A percentile compares a stretch with the other conserved stretches of the same genome.
Conservation (phyloP, 1,140 invertebrate genomes). For the Oryctes rhinoceros region DNA sequence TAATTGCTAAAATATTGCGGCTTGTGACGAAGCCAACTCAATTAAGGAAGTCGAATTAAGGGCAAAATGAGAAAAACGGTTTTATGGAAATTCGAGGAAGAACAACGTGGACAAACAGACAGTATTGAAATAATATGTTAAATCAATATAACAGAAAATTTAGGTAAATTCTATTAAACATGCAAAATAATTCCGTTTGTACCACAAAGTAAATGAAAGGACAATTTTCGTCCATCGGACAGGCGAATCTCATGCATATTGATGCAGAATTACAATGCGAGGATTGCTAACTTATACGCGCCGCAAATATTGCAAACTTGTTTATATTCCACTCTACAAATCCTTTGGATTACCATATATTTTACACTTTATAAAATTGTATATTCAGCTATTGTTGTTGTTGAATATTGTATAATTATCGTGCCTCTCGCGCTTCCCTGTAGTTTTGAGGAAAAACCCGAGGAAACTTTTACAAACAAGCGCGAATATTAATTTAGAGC, state of each 20-base stretch:
- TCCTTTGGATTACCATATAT: slow-evolving; percentile 45
- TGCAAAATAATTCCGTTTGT: slow-evolving; percentile 42
- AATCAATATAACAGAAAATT: slow-evolving; percentile 39
- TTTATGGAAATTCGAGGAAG: slow-evolving; percentile 2
- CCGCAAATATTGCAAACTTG: slow-evolving; percentile 46
- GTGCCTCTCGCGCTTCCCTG: background rate
- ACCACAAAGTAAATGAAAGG: slow-evolving; percentile 37
- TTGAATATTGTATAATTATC: slow-evolving; percentile 27
- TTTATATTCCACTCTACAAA: slow-evolving; percentile 45
- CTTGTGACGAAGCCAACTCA: background rate
- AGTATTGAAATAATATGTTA: slow-evolving; percentile 31
- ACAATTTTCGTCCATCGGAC: slow-evolving; percentile 42
- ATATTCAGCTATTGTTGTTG: slow-evolving; percentile 42
- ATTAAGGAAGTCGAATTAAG: slow-evolving; percentile 14
- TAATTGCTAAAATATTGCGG: background rate
- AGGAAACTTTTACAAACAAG: slow-evolving; percentile 20
- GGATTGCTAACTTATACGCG: slow-evolving; percentile 41
- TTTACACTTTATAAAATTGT: slow-evolving; percentile 47
- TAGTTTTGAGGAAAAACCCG: background rate
- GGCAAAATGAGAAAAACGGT: background rate
- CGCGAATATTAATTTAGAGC: slow-evolving; percentile 9
- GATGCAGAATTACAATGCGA: slow-evolving; percentile 44
- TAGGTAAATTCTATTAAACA: slow-evolving; percentile 40
- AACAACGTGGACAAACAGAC: slow-evolving; percentile 20
- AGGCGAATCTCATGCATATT: slow-evolving; percentile 44